Evolutionary conservation across 2,888 invertebrate species (phyloP).

Genomic region (Gortyna flavago): DNA sequence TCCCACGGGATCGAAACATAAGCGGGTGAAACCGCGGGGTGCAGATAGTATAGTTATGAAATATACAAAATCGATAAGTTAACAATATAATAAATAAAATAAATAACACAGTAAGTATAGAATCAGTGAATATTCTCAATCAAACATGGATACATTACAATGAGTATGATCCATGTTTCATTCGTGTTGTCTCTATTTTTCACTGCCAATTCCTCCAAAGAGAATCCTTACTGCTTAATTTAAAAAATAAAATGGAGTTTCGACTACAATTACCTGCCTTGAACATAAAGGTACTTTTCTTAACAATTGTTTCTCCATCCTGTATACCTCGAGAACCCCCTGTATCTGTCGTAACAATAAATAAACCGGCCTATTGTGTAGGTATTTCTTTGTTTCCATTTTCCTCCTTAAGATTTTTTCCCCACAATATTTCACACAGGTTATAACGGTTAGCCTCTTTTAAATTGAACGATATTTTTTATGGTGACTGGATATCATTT

Average conservation of each 20-base stretch:
- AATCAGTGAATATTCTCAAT: no score
- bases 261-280: neutral
- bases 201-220: neutral
- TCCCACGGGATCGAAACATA: no score
- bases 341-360: conserved; percentile 38
- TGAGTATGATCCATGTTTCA: no score
- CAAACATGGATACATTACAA: no score
- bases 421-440: conserved; percentile 9
- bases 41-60: no score
- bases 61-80: no score
- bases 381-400: conserved; percentile 8
- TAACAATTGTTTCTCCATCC: conserved; percentile 8
- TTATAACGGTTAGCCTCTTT: conserved; percentile 2
- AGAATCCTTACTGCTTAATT: neutral
- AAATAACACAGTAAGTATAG: no score
- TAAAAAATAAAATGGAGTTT: neutral
- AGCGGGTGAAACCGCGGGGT: no score
- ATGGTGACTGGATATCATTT: neutral
- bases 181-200: neutral
- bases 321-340: conserved; percentile 6
- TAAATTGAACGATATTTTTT: conserved; percentile 20
- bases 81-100: no score
- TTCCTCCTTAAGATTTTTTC: conserved; percentile 14
- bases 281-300: conserved; percentile 6
- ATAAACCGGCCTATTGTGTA: conserved; percentile 13